Base-by-base conservation (phyloP, 2,888 invertebrate genomes). In the Lottia gigantea region DNA sequence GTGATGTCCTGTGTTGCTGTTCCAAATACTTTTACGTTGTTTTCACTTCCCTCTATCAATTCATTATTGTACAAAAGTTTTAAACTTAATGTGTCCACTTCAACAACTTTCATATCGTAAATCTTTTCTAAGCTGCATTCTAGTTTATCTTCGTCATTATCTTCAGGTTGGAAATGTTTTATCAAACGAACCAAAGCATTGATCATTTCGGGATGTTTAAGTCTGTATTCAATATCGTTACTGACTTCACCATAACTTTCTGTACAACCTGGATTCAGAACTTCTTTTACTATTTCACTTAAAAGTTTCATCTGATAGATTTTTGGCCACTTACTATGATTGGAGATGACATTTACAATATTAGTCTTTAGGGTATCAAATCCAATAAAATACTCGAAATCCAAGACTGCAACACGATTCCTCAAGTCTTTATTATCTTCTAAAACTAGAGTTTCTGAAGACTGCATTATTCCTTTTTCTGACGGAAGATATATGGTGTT, bases 231-330 rank as follows among this genome's bases (percentile, higher is more conserved):
- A 1, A 55, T 23, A 14, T 55, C 55, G 19, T 11, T 23, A 55
- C 19, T 23, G 11, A 55, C 2, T 23, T 55, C 55, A 55, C 55
- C 55, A 23, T 55, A 55, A 8, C 11, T 23, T 55, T 19, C 55
- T 23, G 2, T 8, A 55, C 55, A 55, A 12, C 63, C 40, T 63
- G 82, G 81, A 25, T 71, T 70, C 11, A 82, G 76, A 23, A 77
- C 61, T 11, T 74, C 71, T 23, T 6, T 55, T 23, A 55, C 55
- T 55, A 55, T 55, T 55, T 55, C 23, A 46, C 76, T 77, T 49
- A 83, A 66, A 64, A 79, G 62, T 40, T 55, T 55, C 23, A 55
- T 55, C 2, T 23, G 55, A 23, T 55, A 55, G 19, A 23, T 19
- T 3, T 55, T 23, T n/a, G 55, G 55, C 55, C 55, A 55, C 14